Percentiles rank a stretch among this genome's conserved stretches.
Evolutionary conservation across 2,888 invertebrate species (phyloP).

Genomic region (Dynastes tityus): DNA sequence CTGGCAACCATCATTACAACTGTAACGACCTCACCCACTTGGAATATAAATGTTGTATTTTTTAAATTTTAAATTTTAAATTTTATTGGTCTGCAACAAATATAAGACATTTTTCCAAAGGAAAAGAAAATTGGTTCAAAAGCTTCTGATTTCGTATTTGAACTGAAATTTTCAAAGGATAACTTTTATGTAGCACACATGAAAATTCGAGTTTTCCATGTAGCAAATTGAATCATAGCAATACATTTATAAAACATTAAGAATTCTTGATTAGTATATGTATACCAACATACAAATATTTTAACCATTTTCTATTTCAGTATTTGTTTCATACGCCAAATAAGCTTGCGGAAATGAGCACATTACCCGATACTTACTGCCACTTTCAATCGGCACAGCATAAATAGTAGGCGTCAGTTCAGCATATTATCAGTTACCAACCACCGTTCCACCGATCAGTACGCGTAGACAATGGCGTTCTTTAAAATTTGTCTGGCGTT

Average conservation of each 20-base stretch:
- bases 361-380: constrained; percentile 45
- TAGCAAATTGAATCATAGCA: background rate
- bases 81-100: too few species aligned
- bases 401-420: constrained; percentile 48
- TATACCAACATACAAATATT: constrained; percentile 41
- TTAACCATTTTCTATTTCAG: constrained; percentile 44
- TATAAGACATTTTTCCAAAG: too few species aligned
- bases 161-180: too few species aligned
- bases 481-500: constrained; percentile 64
- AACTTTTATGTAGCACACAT: background rate
- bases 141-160: too few species aligned
- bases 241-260: constrained; percentile 11
- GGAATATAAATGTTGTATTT: constrained; percentile 14
- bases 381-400: constrained; percentile 51
- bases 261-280: constrained; percentile 35
- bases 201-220: background rate
- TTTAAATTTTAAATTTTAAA: background rate
- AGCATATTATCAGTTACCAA: constrained; percentile 50
- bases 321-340: constrained; percentile 47
- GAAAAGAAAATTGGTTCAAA: too few species aligned
- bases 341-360: constrained; percentile 48
- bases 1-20: background rate
- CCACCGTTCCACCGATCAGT: constrained; percentile 48
- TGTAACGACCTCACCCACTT: background rate
- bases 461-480: constrained; percentile 57